phyloP scores from a whole-genome alignment of 1,140 invertebrate species.

The Zophobas morio region DNA sequence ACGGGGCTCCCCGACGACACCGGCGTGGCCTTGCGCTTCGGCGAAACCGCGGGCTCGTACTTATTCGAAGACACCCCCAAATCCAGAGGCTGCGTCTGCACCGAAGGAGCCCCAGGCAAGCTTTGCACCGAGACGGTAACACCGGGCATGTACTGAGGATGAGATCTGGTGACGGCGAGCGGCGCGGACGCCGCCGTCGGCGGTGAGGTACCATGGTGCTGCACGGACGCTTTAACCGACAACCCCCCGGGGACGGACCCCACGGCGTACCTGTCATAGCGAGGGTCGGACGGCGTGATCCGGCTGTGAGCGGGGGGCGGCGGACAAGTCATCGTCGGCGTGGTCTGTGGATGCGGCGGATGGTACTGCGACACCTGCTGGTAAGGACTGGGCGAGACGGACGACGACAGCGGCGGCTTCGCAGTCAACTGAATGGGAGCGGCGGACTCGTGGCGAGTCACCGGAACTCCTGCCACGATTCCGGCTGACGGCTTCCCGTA shows the following conservation, averaged over 20 bases:
- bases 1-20: conserved; percentile 66
- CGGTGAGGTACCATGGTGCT: conserved; percentile 69
- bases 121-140: conserved; percentile 67
- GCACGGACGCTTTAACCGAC: conserved; percentile 64
- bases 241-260: conserved; percentile 69
- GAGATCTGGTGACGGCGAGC: conserved; percentile 69
- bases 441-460: conserved; percentile 69
- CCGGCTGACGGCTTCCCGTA: conserved; percentile 81
- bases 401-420: conserved; percentile 71
- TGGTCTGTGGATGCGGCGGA: conserved; percentile 62
- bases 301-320: conserved; percentile 73
- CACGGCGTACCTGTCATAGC: conserved; percentile 59
- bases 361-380: conserved; percentile 76
- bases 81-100: conserved; percentile 82
- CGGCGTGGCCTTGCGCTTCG: conserved; percentile 73
- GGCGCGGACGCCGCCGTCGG: conserved; percentile 71
- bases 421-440: conserved; percentile 54
- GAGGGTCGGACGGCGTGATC: conserved; percentile 52
- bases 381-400: conserved; percentile 77
- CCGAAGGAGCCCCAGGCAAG: conserved; percentile 61
- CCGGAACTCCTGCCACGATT: conserved; percentile 74
- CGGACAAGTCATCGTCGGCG: conserved; percentile 69
- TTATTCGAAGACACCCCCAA: conserved; percentile 75
- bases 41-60: conserved; percentile 70
- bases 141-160: conserved; percentile 65